Percentiles rank a stretch among this genome's conserved stretches.
phyloP scores from a whole-genome alignment of 1,140 invertebrate genomes.

The Spodoptera frugiperda region DNA sequence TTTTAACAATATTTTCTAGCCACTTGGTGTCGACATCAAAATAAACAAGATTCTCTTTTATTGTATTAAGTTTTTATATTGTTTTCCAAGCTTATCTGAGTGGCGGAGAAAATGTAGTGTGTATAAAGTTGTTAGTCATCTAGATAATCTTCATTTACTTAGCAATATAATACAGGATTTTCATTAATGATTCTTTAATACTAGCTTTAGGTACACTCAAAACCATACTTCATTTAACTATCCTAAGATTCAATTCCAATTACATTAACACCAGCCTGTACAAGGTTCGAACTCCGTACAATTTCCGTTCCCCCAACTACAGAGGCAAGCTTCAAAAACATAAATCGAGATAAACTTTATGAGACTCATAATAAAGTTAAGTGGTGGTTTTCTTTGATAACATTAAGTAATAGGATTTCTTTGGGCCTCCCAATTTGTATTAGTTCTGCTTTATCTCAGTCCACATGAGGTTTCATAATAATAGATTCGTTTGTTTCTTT shows the following conservation, averaged over 20 bases:
- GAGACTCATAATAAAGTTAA: constrained; percentile 64
- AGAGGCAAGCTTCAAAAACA: constrained; percentile 59
- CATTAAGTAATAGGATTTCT: constrained; percentile 50
- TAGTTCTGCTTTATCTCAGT: constrained; percentile 41
- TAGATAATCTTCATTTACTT: no score
- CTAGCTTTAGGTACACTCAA: no score
- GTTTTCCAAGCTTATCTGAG: constrained; percentile 29
- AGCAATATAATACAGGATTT: no score
- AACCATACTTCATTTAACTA: no score
- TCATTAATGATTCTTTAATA: no score
- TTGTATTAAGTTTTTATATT: constrained; percentile 30
- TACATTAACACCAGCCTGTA: background rate
- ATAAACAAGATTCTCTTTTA: constrained; percentile 70
- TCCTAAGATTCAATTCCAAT: background rate
- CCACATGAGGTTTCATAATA: constrained; percentile 42
- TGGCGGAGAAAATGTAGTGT: background rate
- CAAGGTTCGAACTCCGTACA: constrained; percentile 22
- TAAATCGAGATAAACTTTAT: constrained; percentile 71
- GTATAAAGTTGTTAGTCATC: background rate
- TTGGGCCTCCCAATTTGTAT: constrained; percentile 46
- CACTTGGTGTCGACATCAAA: constrained; percentile 81
- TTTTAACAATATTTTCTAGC: constrained; percentile 79
- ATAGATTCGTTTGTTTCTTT: constrained; percentile 24
- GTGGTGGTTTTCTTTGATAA: constrained; percentile 47
- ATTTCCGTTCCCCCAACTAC: constrained; percentile 11